Conservation (phyloP, 2,113 vertebrate species). For the Himantopus leucocephalus region DNA sequence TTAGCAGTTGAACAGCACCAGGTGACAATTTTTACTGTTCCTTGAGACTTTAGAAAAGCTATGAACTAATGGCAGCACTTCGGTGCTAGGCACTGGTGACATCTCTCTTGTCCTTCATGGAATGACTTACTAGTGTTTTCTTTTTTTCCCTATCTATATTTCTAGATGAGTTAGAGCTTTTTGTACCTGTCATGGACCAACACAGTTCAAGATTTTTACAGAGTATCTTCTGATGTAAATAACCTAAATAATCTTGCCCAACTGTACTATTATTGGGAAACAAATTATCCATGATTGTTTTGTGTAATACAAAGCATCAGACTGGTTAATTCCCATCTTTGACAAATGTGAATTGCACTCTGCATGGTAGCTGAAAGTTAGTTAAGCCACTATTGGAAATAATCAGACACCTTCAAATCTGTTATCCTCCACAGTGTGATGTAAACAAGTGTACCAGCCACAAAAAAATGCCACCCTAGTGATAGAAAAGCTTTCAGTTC, state of each 20-base stretch:
- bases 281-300: background rate
- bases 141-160: background rate
- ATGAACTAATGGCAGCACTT: background rate
- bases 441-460: background rate
- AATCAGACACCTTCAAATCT: background rate
- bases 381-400: background rate
- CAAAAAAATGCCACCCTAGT: background rate
- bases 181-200: background rate
- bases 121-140: background rate
- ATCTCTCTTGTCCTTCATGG: background rate
- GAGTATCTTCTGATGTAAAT: background rate
- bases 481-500: background rate
- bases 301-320: background rate
- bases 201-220: background rate
- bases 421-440: background rate
- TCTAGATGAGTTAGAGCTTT: background rate
- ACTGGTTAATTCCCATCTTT: background rate
- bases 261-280: background rate
- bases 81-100: background rate
- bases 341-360: background rate
- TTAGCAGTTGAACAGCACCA: background rate
- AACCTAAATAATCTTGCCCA: background rate
- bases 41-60: background rate
- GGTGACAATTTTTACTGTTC: background rate
- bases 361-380: background rate